These are phyloP conservation scores for Psix sp. DNA, from an alignment of 1,140 invertebrate genomes.

Conservation along the genomic window DNA sequence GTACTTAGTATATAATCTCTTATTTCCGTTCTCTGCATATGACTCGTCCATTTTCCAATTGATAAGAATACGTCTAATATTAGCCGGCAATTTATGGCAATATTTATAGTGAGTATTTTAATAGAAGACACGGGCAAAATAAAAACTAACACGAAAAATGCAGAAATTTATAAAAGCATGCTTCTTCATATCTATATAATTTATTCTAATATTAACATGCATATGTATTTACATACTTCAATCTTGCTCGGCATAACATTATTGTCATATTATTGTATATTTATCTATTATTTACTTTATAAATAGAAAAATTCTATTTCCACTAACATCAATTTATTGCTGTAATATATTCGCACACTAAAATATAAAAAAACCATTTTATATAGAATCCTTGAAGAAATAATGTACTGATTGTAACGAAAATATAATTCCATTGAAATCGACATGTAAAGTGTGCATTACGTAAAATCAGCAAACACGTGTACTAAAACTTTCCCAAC, in stretches of 20 bases:
- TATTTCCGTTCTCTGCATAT: constrained; percentile 61
- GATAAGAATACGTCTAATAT: constrained; percentile 69
- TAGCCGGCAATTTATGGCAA: constrained; percentile 23
- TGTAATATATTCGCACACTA: too few species aligned
- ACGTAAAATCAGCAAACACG: constrained; percentile 69
- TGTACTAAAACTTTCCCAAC: constrained; percentile 69
- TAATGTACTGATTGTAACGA: constrained; percentile 15
- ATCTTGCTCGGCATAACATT: too few species aligned
- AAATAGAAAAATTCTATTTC: neutral
- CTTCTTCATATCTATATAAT: neutral
- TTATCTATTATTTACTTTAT: too few species aligned
- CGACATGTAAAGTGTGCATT: constrained; percentile 40
- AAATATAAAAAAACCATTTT: too few species aligned
- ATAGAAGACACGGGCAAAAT: too few species aligned
- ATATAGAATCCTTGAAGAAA: neutral
- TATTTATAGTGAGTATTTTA: neutral
- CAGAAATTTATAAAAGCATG: neutral
- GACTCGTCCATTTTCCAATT: constrained; percentile 69
- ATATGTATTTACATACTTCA: too few species aligned
- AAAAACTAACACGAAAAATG: too few species aligned
- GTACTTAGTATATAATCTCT: constrained; percentile 38
- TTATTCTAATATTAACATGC: too few species aligned
- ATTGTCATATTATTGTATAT: too few species aligned
- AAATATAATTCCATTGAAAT: constrained; percentile 17
- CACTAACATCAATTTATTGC: too few species aligned